Percentiles rank a stretch among this genome's conserved stretches.
Conservation (phyloP, 1,140 invertebrate genomes). For the Sweltsa coloradensis region DNA sequence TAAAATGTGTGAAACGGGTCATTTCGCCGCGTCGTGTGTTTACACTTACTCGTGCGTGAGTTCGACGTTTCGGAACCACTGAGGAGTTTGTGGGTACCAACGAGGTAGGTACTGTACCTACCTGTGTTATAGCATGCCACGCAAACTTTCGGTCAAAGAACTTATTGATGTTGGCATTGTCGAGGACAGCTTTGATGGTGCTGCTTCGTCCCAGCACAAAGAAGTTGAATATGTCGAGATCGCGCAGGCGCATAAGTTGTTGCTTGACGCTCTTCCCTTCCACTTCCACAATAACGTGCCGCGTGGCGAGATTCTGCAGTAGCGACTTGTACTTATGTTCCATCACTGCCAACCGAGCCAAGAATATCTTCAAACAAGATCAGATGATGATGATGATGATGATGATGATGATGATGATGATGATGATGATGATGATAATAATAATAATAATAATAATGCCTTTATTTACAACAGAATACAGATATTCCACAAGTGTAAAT, state of each 20-base stretch:
- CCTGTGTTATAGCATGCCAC: constrained; percentile 46
- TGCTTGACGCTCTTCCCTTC: constrained; percentile 36
- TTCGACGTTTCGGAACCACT: too few species aligned
- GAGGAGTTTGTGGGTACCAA: too few species aligned
- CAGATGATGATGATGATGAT: too few species aligned
- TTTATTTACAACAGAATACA: too few species aligned
- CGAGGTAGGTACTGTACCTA: too few species aligned
- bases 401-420: too few species aligned
- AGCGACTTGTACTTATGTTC: constrained; percentile 86
- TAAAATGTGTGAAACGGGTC: too few species aligned
- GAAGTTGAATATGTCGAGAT: constrained; percentile 78
- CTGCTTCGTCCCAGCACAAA: constrained; percentile 62
- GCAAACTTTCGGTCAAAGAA: constrained; percentile 39
- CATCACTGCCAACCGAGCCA: constrained; percentile 55
- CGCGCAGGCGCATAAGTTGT: constrained; percentile 56
- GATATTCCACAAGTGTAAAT: too few species aligned
- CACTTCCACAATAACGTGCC: constrained; percentile 65
- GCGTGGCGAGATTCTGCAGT: constrained; percentile 71
- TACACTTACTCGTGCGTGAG: too few species aligned
- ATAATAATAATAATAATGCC: too few species aligned
- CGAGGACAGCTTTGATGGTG: constrained; percentile 56
- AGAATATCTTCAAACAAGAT: constrained; percentile 6
- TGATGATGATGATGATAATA: too few species aligned
- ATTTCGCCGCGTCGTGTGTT: too few species aligned
- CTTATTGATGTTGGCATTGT: constrained; percentile 32